A percentile compares a stretch with the other conserved stretches of the same genome.
Conservation (phyloP, 2,888 invertebrate genomes). For the Diarsia mendica region DNA sequence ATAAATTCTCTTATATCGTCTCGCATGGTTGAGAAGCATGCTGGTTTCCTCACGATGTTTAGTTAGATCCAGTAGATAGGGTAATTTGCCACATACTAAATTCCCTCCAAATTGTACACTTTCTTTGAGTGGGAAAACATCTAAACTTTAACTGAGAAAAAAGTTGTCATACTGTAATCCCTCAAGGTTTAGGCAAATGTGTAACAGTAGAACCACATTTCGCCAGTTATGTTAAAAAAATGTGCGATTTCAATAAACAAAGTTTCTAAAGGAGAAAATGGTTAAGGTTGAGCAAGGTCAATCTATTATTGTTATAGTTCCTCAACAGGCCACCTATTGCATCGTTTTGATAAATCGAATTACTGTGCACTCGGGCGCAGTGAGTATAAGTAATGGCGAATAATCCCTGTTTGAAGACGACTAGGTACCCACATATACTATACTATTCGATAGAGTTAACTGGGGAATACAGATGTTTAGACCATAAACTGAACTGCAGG, state of each 20-base stretch:
- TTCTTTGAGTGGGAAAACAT: background rate
- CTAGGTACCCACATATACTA: background rate
- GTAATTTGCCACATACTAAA: no score
- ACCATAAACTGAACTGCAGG: no score
- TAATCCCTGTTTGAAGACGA: constrained; percentile 36
- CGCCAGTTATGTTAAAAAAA: background rate
- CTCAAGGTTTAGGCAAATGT: background rate
- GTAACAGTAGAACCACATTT: background rate
- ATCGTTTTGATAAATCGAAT: constrained; percentile 50
- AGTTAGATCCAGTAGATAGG: no score
- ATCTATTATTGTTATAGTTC: constrained; percentile 46
- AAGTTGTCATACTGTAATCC: background rate
- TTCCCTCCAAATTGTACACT: constrained; percentile 16
- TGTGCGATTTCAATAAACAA: background rate
- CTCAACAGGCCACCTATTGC: constrained; percentile 42
- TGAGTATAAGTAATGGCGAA: constrained; percentile 40
- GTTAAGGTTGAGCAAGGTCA: constrained; percentile 31
- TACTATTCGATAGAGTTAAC: constrained; percentile 1
- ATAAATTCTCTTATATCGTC: background rate
- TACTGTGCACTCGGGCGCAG: constrained; percentile 39
- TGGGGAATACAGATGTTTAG: background rate
- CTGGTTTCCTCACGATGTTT: background rate
- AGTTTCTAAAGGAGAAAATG: constrained; percentile 42
- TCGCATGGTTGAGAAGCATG: no score
- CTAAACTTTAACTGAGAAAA: background rate